Conservation (phyloP, 2,888 invertebrate genomes). For the Mesorhabditis belari region DNA sequence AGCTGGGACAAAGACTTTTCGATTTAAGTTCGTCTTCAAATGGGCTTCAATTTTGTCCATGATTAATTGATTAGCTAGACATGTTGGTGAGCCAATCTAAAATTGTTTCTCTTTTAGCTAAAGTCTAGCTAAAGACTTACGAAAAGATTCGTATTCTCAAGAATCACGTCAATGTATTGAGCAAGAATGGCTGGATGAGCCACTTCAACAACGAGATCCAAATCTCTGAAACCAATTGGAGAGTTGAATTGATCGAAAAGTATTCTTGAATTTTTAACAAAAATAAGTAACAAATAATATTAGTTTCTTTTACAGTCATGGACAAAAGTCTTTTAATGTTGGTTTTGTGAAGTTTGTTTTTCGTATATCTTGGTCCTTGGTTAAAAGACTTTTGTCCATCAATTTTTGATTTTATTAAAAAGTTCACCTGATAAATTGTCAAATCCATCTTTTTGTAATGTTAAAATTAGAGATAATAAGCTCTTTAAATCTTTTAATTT, state of each 20-base stretch:
- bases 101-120: neutral
- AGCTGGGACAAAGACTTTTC: slow-evolving; percentile 56
- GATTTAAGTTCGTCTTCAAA: slow-evolving; percentile 25
- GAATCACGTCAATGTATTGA: slow-evolving; percentile 56
- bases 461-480: too few relatives aligned
- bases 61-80: slow-evolving; percentile 56
- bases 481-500: too few relatives aligned
- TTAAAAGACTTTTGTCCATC: too few relatives aligned
- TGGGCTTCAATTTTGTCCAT: slow-evolving; percentile 53
- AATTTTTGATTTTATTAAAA: too few relatives aligned
- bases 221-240: slow-evolving; percentile 18
- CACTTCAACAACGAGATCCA: slow-evolving; percentile 58
- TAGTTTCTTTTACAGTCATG: too few relatives aligned
- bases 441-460: too few relatives aligned
- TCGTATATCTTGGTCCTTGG: too few relatives aligned
- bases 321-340: too few relatives aligned
- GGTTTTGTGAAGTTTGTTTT: too few relatives aligned
- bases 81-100: slow-evolving; percentile 61
- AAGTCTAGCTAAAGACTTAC: slow-evolving; percentile 45
- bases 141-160: slow-evolving; percentile 57
- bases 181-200: slow-evolving; percentile 59
- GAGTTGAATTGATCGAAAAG: neutral
- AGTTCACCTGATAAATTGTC: too few relatives aligned
- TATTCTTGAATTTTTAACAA: neutral
- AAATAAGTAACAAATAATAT: neutral